These are phyloP conservation scores for Aelia acuminata DNA, from an alignment of 2,888 invertebrate species.

Conservation along the genomic window DNA sequence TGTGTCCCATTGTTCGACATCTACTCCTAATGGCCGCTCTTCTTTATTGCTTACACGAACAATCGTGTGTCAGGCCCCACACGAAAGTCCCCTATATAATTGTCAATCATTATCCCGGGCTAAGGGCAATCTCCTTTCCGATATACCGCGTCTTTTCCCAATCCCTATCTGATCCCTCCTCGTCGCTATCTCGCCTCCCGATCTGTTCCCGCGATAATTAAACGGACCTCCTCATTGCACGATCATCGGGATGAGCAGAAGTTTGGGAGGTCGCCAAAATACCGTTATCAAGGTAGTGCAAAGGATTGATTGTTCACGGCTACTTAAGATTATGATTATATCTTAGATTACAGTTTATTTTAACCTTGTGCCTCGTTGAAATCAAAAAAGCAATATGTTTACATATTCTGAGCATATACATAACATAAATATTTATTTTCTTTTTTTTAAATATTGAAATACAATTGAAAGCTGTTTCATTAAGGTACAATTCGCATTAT, in stretches of 20 bases:
- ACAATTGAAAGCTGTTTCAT: too few species aligned
- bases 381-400: too few species aligned
- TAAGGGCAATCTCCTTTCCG: constrained; percentile 47
- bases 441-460: too few species aligned
- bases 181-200: not conserved
- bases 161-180: constrained; percentile 32
- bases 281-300: not conserved
- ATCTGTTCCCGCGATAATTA: constrained; percentile 31
- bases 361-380: too few species aligned
- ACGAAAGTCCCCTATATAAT: constrained; percentile 56
- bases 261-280: not conserved
- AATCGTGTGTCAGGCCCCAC: constrained; percentile 58
- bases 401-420: too few species aligned
- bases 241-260: constrained; percentile 3
- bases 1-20: constrained; percentile 54
- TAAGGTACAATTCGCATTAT: too few species aligned
- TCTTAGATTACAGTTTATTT: too few species aligned
- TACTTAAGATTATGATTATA: too few species aligned
- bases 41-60: constrained; percentile 59
- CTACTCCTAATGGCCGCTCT: not conserved
- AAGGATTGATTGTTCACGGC: not conserved
- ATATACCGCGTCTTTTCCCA: constrained; percentile 21
- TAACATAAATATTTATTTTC: too few species aligned
- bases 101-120: constrained; percentile 56
- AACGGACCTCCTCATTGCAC: constrained; percentile 8